Conservation (phyloP, 2,113 vertebrate species). For the Toxotes chatareus region DNA sequence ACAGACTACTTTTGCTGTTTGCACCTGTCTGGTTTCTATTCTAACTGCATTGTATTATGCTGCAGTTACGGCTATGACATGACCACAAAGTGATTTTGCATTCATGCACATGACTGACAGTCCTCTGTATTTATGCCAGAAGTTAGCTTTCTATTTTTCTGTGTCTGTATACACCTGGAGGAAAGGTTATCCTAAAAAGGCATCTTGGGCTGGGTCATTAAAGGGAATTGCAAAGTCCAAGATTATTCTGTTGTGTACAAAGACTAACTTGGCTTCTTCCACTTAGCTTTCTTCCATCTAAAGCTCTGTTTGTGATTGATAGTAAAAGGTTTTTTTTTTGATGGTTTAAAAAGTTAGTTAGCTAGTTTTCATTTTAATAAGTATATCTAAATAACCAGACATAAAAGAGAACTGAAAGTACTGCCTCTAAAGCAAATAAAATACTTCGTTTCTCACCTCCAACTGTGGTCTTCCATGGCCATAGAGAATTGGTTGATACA, state of each 20-base stretch:
- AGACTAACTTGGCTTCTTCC: not conserved
- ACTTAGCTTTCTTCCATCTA: not conserved
- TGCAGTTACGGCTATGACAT: constrained; percentile 4
- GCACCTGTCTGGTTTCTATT: constrained; percentile 40
- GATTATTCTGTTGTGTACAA: not conserved
- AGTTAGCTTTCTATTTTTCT: not conserved
- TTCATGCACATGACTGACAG: constrained; percentile 19
- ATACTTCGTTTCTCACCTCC: not conserved
- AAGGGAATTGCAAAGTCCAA: not conserved
- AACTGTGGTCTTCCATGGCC: not conserved
- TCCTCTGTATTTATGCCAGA: constrained; percentile 2
- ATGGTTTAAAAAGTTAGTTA: not conserved
- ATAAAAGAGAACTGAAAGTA: not conserved
- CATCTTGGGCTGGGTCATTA: not conserved
- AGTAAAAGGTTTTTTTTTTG: not conserved
- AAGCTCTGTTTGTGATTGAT: not conserved
- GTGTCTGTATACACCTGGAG: not conserved
- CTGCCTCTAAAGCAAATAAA: not conserved
- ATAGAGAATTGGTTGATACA: constrained; percentile 33
- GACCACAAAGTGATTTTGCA: constrained; percentile 25
- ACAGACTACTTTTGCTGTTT: constrained; percentile 44
- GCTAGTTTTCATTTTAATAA: not conserved
- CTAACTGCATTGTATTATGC: not conserved
- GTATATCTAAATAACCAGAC: not conserved
- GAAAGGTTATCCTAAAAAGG: not conserved